Percentiles rank a stretch among this genome's conserved stretches.
Evolutionary conservation across 2,888 invertebrate genomes (phyloP).

Genomic region (Pyrrhosoma nymphula): DNA sequence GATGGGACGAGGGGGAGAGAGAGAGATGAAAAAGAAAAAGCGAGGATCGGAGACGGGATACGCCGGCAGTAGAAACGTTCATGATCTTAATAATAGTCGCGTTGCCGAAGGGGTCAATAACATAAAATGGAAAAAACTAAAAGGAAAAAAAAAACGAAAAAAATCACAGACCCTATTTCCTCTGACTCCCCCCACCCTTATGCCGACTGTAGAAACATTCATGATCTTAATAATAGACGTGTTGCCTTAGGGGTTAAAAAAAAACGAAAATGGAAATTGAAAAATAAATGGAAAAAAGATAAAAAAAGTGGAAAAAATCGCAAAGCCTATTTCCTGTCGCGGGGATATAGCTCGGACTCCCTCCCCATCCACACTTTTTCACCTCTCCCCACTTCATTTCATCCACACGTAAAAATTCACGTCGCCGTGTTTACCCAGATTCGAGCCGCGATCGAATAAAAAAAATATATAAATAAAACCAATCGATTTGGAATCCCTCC

Average conservation of each 20-base stretch:
- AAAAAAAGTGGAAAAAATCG: background rate
- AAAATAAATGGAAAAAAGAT: too few relatives aligned
- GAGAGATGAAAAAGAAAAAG: background rate
- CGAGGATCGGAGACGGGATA: background rate
- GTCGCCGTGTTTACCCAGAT: constrained; percentile 55
- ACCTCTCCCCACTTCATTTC: constrained; percentile 39
- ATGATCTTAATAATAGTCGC: constrained; percentile 43
- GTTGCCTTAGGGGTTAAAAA: background rate
- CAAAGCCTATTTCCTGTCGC: background rate
- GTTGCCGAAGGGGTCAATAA: constrained; percentile 18
- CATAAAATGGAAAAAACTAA: background rate
- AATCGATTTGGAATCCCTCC: constrained; percentile 48
- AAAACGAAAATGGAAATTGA: too few relatives aligned
- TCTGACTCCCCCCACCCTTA: background rate
- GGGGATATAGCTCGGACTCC: background rate
- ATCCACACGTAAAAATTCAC: constrained; percentile 52
- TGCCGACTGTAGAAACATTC: too few relatives aligned
- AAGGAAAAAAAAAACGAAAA: too few relatives aligned
- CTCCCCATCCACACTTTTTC: background rate
- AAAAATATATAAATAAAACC: background rate
- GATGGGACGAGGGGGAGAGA: background rate
- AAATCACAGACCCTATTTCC: background rate
- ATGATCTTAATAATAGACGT: constrained; percentile 33
- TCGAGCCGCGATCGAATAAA: background rate
- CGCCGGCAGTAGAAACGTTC: background rate